A percentile compares a stretch with the other conserved stretches of the same genome.
phyloP scores from a whole-genome alignment of 2,888 invertebrate species.

The Peribatodes rhomboidaria region DNA sequence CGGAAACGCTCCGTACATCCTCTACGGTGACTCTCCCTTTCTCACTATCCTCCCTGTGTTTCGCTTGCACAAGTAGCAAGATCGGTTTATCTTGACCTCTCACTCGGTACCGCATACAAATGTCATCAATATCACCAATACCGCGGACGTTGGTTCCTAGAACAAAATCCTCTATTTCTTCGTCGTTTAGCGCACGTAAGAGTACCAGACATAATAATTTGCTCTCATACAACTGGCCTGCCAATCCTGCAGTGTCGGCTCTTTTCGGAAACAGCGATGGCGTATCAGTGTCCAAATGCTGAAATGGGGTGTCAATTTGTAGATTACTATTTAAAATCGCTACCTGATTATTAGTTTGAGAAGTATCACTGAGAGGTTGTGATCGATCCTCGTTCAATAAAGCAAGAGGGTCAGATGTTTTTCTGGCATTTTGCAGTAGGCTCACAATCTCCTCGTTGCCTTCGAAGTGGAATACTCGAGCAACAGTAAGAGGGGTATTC shows the following conservation, averaged over 20 bases:
- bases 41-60: conserved; percentile 56
- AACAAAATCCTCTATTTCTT: conserved; percentile 50
- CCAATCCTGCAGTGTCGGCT: conserved; percentile 40
- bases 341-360: conserved; percentile 10
- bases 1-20: conserved; percentile 47
- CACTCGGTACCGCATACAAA: conserved; percentile 54
- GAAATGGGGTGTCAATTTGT: neutral
- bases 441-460: conserved; percentile 27
- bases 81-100: conserved; percentile 40
- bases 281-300: neutral
- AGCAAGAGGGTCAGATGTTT: neutral
- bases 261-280: conserved; percentile 32
- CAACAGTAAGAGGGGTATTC: conserved; percentile 48
- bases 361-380: neutral
- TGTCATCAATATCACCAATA: conserved; percentile 59
- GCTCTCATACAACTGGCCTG: conserved; percentile 49
- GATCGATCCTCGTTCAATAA: neutral
- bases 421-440: conserved; percentile 13
- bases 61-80: conserved; percentile 57
- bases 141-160: conserved; percentile 57
- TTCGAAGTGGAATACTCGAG: conserved; percentile 27
- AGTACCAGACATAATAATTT: conserved; percentile 54
- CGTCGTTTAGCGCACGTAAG: conserved; percentile 52
- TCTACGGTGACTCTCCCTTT: conserved; percentile 51
- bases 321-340: neutral